Evolutionary conservation across 2,113 vertebrate species (phyloP).

Genomic region (Spilogale gracilis): DNA sequence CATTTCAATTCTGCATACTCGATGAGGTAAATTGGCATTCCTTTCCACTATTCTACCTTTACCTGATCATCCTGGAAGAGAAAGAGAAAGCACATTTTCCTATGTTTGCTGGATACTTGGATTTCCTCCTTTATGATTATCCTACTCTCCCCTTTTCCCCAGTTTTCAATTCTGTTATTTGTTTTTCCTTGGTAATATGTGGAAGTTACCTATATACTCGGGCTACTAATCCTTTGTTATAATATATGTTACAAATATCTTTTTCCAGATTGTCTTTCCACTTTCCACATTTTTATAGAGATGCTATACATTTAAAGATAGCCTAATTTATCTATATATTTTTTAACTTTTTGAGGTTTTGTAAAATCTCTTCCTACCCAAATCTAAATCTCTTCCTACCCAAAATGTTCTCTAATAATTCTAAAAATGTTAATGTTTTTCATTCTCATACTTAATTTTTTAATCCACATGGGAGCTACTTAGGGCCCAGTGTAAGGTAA

Average conservation of each 20-base stretch:
- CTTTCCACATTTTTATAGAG: not conserved
- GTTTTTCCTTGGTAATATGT: not conserved
- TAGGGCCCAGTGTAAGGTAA: not conserved
- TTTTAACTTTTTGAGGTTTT: not conserved
- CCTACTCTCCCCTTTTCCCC: not conserved
- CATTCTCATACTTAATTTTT: conserved; percentile 45
- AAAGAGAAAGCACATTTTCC: not conserved
- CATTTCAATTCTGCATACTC: not conserved
- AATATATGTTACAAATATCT: not conserved
- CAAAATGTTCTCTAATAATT: not conserved
- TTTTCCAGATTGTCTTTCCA: not conserved
- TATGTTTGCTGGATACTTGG: not conserved
- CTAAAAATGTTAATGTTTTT: not conserved
- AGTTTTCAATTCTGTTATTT: not conserved
- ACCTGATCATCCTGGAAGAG: not conserved
- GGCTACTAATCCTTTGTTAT: not conserved
- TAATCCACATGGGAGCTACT: not conserved
- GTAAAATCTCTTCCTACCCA: not conserved
- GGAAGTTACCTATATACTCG: not conserved
- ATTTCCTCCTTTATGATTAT: not conserved
- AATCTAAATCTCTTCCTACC: not conserved
- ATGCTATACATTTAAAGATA: not conserved
- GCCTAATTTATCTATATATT: not conserved
- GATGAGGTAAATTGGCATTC: not conserved
- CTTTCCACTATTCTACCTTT: not conserved